phyloP scores from a whole-genome alignment of 1,140 invertebrate species.

The Camponotus pennsylvanicus region DNA sequence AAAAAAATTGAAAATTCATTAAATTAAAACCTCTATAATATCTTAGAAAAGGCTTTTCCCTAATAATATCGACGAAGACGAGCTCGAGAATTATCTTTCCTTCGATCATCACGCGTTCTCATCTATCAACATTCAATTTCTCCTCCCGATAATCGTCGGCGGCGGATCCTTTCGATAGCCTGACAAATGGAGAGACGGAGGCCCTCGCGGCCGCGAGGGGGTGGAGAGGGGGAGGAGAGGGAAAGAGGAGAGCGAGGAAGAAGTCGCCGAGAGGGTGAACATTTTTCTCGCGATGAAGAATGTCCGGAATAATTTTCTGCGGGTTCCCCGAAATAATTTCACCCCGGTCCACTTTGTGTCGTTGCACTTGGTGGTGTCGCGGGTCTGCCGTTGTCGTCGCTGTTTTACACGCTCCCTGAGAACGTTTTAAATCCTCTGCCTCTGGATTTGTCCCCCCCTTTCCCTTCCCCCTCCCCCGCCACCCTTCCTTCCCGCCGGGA shows the following conservation, averaged over 20 bases:
- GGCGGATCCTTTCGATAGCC: slow-evolving; percentile 22
- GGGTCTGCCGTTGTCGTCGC: slow-evolving; percentile 49
- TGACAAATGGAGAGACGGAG: slow-evolving; percentile 42
- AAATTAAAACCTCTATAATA: background rate
- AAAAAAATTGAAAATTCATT: background rate
- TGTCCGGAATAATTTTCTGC: slow-evolving; percentile 61
- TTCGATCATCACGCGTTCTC: slow-evolving; percentile 38
- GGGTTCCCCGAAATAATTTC: slow-evolving; percentile 66
- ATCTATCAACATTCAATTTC: slow-evolving; percentile 61
- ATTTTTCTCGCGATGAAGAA: slow-evolving; percentile 58
- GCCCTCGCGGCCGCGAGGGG: background rate
- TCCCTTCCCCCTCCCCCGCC: background rate
- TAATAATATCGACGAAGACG: slow-evolving; percentile 12
- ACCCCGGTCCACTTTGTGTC: slow-evolving; percentile 49
- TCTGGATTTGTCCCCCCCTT: slow-evolving; percentile 62
- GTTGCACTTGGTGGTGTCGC: slow-evolving; percentile 17
- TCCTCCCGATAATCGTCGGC: background rate
- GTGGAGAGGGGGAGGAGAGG: background rate
- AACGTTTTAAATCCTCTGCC: slow-evolving; percentile 71
- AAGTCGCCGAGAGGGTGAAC: slow-evolving; percentile 45
- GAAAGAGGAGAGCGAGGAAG: slow-evolving; percentile 4
- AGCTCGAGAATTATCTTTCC: background rate
- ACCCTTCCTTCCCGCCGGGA: slow-evolving; percentile 36
- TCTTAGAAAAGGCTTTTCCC: background rate
- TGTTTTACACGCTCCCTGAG: slow-evolving; percentile 70